Conservation (phyloP, 2,888 invertebrate species). For the Rhingia rostrata region DNA sequence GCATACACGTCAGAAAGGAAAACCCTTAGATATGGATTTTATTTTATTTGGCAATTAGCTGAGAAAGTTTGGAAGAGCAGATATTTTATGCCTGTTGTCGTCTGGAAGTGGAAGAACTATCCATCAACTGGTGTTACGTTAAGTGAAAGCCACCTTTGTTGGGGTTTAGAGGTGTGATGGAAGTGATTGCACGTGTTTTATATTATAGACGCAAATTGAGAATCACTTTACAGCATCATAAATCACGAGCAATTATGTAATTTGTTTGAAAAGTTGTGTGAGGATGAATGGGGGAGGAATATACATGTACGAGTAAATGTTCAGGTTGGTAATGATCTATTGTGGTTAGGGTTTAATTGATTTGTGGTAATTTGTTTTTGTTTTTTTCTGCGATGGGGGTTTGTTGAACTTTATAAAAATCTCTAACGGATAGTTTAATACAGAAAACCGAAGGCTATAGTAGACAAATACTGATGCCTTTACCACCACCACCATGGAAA, state of each 20-base stretch:
- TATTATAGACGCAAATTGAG: slow-evolving; percentile 5
- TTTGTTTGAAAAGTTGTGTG: background rate
- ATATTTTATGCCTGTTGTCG: background rate
- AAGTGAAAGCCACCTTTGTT: slow-evolving; percentile 7
- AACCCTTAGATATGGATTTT: background rate
- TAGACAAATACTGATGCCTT: no score
- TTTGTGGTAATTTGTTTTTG: background rate
- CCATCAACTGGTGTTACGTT: background rate
- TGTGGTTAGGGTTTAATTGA: slow-evolving; percentile 2
- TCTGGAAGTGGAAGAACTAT: background rate
- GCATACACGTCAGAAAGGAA: background rate
- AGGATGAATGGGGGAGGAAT: background rate
- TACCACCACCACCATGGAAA: no score
- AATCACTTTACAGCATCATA: slow-evolving; percentile 13
- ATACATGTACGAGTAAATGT: background rate
- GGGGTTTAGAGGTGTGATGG: background rate
- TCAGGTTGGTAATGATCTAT: background rate
- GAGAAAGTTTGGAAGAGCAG: background rate
- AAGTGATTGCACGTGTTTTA: slow-evolving; percentile 26
- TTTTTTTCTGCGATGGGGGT: background rate
- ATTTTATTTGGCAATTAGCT: slow-evolving; percentile 13
- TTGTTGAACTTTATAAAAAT: no score
- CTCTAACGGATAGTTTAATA: no score
- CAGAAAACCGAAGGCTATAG: no score
- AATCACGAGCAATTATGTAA: slow-evolving; percentile 16